Base-by-base conservation (phyloP, 1,140 invertebrate species). In the Macrocentrus cingulum region DNA sequence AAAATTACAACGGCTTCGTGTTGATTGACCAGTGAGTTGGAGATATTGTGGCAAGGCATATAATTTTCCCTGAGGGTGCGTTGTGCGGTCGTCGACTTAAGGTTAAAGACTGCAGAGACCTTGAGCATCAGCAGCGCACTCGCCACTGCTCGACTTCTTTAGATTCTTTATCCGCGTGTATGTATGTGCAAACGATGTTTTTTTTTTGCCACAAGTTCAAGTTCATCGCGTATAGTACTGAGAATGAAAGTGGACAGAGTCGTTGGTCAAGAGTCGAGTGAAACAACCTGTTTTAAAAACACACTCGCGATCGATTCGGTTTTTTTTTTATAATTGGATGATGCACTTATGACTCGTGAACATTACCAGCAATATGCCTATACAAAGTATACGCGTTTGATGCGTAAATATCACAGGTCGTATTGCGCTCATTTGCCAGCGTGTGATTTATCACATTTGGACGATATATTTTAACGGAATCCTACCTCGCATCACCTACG, bases 131-230 rank as follows among this genome's bases (percentile, higher is more conserved):
- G n/a, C n/a, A 49, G 39, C 39, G 36, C 32, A 36, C 44, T 29
- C 42, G 41, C 29, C 18, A 56, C 16, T 46, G 45, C 54, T 56
- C 45, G 37, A 39, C 46, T 61, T 60, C 57, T 59, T 61, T 57
- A 56, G 18, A 37, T 36, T 34, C 46, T 50, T 37, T 48, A 39
- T 39, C 25, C 25, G 25, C 25, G 9, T 9, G 4, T 29, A 20
- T 15, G 11, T 25, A 50, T 25, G 4, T 20, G 41, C 36, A 9
- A 13, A 13, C 23, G 36, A 13, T 22, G 25, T 34, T 16, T 16
- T 32, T 23, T 18, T 61, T 67, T 63, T 66, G 64, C 61, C 52
- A 49, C 67, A 67, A 66, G 67, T 68, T 69, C 67, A 69, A 69
- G 67, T 69, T 68, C 63, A 61, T 39, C 63, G 53, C 59, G 65